phyloP scores from a whole-genome alignment of 2,888 invertebrate species.

The Liopterus haemorrhoidalis region DNA sequence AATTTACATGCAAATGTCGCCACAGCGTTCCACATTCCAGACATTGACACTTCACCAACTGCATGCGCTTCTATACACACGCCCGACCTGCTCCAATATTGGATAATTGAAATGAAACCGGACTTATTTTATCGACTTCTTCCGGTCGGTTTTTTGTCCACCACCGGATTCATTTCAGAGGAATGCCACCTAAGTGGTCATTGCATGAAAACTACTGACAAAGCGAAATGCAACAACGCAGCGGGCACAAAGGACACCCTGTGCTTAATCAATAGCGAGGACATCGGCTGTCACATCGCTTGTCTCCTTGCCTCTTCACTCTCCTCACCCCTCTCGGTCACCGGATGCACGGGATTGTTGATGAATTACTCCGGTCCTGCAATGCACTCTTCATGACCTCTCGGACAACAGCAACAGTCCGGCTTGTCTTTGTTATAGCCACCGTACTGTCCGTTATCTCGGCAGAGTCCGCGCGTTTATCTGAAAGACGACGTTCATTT shows the following conservation, averaged over 20 bases:
- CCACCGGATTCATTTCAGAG: too few relatives aligned
- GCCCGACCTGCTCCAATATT: not conserved
- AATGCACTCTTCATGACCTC: not conserved
- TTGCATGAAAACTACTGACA: conserved; percentile 20
- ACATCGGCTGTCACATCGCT: conserved; percentile 19
- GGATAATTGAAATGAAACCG: conserved; percentile 15
- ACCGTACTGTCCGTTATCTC: conserved; percentile 1
- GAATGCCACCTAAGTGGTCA: too few relatives aligned
- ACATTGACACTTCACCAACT: conserved; percentile 38
- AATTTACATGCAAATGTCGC: conserved; percentile 38
- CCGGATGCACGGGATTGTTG: too few relatives aligned
- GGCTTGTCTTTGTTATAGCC: not conserved
- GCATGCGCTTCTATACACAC: conserved; percentile 27
- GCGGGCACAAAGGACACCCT: conserved; percentile 21
- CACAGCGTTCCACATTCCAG: conserved; percentile 28
- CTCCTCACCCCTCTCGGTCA: not conserved
- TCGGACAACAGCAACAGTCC: not conserved
- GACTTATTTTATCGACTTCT: not conserved
- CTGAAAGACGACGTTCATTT: conserved; percentile 19
- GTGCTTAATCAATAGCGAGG: conserved; percentile 22
- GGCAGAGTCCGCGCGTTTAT: conserved; percentile 14
- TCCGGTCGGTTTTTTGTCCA: too few relatives aligned
- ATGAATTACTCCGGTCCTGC: conserved; percentile 12
- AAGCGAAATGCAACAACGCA: conserved; percentile 17
- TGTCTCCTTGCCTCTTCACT: conserved; percentile 6